A percentile compares a stretch with the other conserved stretches of the same genome.
These are phyloP conservation scores for Hyperoodon ampullatus DNA, from an alignment of 2,113 vertebrate species.

Conservation along the genomic window DNA sequence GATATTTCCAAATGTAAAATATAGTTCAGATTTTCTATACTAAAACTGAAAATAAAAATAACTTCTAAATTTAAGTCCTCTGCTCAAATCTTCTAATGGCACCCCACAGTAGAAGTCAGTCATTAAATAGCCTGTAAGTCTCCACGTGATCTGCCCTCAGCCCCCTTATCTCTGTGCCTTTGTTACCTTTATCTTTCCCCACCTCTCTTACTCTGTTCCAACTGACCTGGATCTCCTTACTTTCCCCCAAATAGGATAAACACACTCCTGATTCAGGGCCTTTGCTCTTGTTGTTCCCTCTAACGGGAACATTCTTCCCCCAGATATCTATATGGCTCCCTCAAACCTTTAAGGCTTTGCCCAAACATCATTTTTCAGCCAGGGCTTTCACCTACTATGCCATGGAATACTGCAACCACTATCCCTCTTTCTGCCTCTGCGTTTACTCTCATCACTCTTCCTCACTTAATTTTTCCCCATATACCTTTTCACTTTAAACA, in stretches of 20 bases:
- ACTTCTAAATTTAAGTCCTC: neutral
- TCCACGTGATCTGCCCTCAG: neutral
- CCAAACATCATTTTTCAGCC: neutral
- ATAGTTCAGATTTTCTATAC: neutral
- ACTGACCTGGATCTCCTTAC: neutral
- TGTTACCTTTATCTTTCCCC: neutral
- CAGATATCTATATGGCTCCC: neutral
- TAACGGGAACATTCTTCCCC: neutral
- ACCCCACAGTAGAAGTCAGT: neutral
- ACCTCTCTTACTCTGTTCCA: neutral
- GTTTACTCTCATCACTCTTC: neutral
- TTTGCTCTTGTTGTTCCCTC: neutral
- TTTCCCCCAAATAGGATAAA: neutral
- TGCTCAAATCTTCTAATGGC: neutral
- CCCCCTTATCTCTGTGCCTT: neutral
- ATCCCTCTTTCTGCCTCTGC: neutral
- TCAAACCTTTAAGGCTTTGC: neutral
- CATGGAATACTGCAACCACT: neutral
- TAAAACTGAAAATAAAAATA: neutral
- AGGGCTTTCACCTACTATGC: neutral
- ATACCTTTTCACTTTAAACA: neutral
- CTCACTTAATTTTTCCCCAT: neutral
- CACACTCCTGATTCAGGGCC: neutral
- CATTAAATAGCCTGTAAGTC: neutral
- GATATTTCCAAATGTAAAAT: neutral